Percentiles rank a stretch among this genome's conserved stretches.
Conservation (phyloP, 1,140 invertebrate species). For the Euura saliciscinereae region DNA sequence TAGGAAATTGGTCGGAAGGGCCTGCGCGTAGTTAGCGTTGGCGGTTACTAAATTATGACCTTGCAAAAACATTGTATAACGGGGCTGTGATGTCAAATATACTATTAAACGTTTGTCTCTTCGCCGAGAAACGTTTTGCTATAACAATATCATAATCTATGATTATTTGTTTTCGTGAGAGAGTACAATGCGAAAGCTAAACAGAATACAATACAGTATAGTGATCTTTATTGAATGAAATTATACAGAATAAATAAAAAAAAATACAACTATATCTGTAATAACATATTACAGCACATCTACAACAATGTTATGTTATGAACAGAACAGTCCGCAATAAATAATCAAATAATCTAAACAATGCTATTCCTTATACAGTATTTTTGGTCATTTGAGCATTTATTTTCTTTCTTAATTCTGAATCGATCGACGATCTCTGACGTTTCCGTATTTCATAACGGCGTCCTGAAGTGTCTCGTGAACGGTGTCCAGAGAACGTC, state of each 20-base stretch:
- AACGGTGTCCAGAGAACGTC: conserved; percentile 60
- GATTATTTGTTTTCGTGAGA: neutral
- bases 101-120: conserved; percentile 21
- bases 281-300: neutral
- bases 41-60: neutral
- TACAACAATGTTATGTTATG: neutral
- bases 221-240: neutral
- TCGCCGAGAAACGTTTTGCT: neutral
- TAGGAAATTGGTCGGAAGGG: neutral
- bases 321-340: conserved; percentile 10
- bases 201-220: neutral
- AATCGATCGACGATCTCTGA: conserved; percentile 47
- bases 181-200: neutral
- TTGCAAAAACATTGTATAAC: conserved; percentile 7
- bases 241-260: no score
- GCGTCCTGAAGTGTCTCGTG: conserved; percentile 49
- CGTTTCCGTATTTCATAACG: conserved; percentile 53
- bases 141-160: neutral
- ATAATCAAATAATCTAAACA: conserved; percentile 13
- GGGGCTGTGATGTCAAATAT: neutral
- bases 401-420: neutral
- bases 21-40: neutral
- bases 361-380: neutral
- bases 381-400: conserved; percentile 6
- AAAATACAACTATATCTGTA: neutral